phyloP scores from a whole-genome alignment of 1,140 invertebrate genomes.

The Drosophila ananassae region DNA sequence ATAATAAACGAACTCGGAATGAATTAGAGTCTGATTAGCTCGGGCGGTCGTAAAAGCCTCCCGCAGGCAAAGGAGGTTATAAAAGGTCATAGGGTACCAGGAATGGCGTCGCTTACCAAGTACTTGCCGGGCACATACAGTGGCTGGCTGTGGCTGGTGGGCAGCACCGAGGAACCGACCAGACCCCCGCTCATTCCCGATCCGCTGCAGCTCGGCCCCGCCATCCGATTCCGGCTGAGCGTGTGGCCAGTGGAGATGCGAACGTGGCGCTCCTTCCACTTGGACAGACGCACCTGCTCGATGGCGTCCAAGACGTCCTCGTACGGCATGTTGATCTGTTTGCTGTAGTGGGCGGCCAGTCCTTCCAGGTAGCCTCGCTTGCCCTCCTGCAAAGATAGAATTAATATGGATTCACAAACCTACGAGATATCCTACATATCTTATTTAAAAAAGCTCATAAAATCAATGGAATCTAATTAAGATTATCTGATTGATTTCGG shows the following conservation, averaged over 20 bases:
- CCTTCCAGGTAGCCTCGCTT: conserved; percentile 94
- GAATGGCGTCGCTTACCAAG: conserved; percentile 87
- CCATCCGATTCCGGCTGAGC: conserved; percentile 55
- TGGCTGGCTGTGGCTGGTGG: conserved; percentile 86
- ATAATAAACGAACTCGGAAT: conserved; percentile 74
- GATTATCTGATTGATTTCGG: background rate
- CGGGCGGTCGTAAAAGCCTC: conserved; percentile 51
- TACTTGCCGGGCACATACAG: conserved; percentile 95
- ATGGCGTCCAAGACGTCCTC: conserved; percentile 91
- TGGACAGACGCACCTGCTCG: conserved; percentile 86
- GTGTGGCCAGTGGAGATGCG: conserved; percentile 85
- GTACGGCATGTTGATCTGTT: conserved; percentile 94
- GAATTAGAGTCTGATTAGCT: conserved; percentile 76
- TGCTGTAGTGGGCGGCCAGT: conserved; percentile 94
- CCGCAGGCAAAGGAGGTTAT: conserved; percentile 20
- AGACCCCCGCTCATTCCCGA: conserved; percentile 55
- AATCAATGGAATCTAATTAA: background rate
- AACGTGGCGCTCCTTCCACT: conserved; percentile 88
- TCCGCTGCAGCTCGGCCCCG: conserved; percentile 40
- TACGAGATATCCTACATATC: too few species aligned
- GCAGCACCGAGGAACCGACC: conserved; percentile 83
- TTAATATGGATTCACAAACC: background rate
- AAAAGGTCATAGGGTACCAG: conserved; percentile 48
- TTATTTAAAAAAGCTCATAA: background rate
- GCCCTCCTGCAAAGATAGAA: conserved; percentile 88